These are phyloP conservation scores for Anisognathus igniventris DNA, from an alignment of 2,797 vertebrate genomes.

Conservation along the genomic window DNA sequence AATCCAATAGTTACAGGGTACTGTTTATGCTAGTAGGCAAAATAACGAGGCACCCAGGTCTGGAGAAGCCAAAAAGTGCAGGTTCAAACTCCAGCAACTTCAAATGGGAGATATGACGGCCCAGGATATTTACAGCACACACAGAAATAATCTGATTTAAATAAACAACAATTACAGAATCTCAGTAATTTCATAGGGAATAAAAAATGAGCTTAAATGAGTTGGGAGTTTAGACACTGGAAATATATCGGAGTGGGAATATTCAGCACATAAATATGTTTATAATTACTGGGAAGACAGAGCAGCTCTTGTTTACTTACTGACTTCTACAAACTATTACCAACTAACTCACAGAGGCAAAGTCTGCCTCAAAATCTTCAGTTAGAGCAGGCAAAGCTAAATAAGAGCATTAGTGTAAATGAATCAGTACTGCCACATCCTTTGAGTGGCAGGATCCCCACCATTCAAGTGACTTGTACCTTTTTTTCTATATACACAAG, in stretches of 20 bases:
- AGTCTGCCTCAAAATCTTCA: neutral
- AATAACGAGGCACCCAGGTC: neutral
- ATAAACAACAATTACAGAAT: neutral
- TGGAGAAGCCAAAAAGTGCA: neutral
- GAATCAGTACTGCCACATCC: neutral
- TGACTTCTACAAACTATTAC: neutral
- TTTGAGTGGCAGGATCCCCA: neutral
- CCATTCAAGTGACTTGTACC: neutral
- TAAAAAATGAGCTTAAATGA: neutral
- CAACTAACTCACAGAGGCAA: neutral
- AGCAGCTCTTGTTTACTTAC: neutral
- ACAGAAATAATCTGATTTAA: neutral
- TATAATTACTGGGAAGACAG: neutral
- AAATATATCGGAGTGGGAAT: neutral
- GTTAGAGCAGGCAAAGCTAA: neutral
- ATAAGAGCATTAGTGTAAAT: neutral
- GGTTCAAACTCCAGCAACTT: neutral
- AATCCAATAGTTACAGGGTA: neutral
- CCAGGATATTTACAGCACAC: neutral
- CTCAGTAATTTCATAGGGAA: neutral
- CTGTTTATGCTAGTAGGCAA: neutral
- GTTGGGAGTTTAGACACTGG: neutral
- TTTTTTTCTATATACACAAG: neutral
- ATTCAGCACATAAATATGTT: neutral
- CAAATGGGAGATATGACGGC: neutral